Evolutionary conservation across 2,113 vertebrate species (phyloP).

Genomic region (Aspiorhynchus laticeps): DNA sequence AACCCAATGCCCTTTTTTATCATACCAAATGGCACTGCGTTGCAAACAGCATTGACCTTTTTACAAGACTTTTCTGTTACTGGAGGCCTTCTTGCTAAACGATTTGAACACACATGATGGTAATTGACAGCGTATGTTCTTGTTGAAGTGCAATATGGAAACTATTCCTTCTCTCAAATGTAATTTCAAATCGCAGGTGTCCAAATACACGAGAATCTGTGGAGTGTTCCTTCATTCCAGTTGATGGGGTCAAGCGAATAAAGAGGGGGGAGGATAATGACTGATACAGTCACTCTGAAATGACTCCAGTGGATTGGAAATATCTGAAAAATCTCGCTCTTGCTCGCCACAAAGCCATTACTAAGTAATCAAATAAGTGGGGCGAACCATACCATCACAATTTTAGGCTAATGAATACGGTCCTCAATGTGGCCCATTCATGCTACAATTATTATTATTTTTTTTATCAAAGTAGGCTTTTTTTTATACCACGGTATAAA

Average conservation of each 20-base stretch:
- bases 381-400: neutral
- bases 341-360: neutral
- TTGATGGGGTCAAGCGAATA: conserved; percentile 17
- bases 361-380: neutral
- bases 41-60: conserved; percentile 5
- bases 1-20: conserved; percentile 35
- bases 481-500: too few species aligned
- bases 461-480: too few species aligned
- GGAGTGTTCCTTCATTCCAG: conserved; percentile 1
- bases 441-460: neutral
- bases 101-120: conserved; percentile 35
- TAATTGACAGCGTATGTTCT: conserved; percentile 36
- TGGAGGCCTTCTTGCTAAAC: conserved; percentile 25
- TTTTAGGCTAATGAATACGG: neutral
- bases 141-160: conserved; percentile 29
- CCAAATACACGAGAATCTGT: conserved; percentile 17
- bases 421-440: neutral
- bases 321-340: neutral
- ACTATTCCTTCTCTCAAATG: conserved; percentile 23
- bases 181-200: conserved; percentile 42
- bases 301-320: conserved; percentile 3
- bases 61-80: conserved; percentile 7
- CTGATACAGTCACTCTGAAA: neutral
- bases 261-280: neutral
- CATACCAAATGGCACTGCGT: neutral